Percentiles rank a stretch among this genome's conserved stretches.
phyloP scores from a whole-genome alignment of 2,797 vertebrate genomes.

The Cynodonichthys magdalenae region DNA sequence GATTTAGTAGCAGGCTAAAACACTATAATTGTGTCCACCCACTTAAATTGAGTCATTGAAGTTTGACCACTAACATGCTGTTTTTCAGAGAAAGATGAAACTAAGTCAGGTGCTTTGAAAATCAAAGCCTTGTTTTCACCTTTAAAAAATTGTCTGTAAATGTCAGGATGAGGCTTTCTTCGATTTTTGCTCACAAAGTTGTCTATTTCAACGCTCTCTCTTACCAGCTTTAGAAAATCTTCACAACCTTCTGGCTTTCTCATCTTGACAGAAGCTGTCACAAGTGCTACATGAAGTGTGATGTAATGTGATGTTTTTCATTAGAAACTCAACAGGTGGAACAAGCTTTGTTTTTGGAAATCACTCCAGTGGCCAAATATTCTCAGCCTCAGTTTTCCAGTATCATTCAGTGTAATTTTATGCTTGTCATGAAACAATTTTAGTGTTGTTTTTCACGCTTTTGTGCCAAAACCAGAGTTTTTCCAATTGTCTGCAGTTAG shows the following conservation, averaged over 20 bases:
- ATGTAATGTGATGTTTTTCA: constrained; percentile 19
- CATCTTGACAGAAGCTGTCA: constrained; percentile 14
- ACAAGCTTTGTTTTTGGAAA: constrained; percentile 26
- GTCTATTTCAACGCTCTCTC: constrained; percentile 21
- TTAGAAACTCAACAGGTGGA: constrained; percentile 51
- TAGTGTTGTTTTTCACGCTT: constrained; percentile 45
- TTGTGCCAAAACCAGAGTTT: constrained; percentile 17
- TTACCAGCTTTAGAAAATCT: constrained; percentile 19
- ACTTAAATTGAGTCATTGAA: constrained; percentile 66
- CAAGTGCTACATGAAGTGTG: constrained; percentile 10
- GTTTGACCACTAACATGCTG: constrained; percentile 52
- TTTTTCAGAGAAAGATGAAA: constrained; percentile 34
- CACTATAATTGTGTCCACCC: constrained; percentile 66
- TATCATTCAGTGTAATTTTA: constrained; percentile 49
- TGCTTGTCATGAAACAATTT: constrained; percentile 38
- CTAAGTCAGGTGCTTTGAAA: constrained; percentile 50
- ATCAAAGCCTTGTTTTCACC: constrained; percentile 26
- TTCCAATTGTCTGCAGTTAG: constrained; percentile 44
- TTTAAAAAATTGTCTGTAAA: constrained; percentile 31
- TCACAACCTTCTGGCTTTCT: constrained; percentile 17
- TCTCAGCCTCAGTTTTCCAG: constrained; percentile 30
- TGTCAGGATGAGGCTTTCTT: constrained; percentile 58
- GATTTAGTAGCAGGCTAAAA: constrained; percentile 51
- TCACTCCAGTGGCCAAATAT: constrained; percentile 13
- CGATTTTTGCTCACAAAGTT: constrained; percentile 29